Percentiles rank a stretch among this genome's conserved stretches.
These are phyloP conservation scores for Drosophila seguyi DNA, from an alignment of 1,140 invertebrate genomes.

Conservation along the genomic window DNA sequence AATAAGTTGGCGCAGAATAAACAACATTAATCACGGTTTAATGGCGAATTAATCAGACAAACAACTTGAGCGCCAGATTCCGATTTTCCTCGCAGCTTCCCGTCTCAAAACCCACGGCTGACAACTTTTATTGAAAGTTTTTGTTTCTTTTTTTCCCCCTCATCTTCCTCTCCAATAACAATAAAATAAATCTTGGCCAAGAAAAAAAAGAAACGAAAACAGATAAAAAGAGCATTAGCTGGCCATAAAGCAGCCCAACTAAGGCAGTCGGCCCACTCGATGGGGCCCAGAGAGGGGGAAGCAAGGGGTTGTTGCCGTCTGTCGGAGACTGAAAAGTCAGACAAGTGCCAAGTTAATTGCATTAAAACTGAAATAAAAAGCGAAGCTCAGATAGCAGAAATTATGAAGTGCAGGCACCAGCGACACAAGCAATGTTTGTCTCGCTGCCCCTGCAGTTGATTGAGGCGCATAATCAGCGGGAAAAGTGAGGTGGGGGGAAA, in stretches of 20 bases:
- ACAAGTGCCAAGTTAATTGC: conserved; percentile 82
- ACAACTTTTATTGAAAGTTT: conserved; percentile 80
- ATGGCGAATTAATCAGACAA: conserved; percentile 78
- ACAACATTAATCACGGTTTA: conserved; percentile 81
- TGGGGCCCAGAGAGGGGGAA: background rate
- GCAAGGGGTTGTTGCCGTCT: conserved; percentile 24
- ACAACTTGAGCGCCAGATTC: conserved; percentile 42
- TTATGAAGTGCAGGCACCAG: conserved; percentile 73
- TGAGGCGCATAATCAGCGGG: conserved; percentile 79
- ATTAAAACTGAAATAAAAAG: conserved; percentile 84
- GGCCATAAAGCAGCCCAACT: conserved; percentile 70
- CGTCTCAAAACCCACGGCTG: conserved; percentile 16
- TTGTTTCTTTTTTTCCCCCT: conserved; percentile 4
- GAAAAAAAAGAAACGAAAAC: conserved; percentile 40
- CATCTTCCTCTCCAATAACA: conserved; percentile 60
- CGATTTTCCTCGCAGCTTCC: background rate
- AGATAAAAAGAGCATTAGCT: conserved; percentile 81
- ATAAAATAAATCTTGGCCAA: conserved; percentile 82
- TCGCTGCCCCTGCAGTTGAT: conserved; percentile 64
- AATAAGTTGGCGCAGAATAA: conserved; percentile 79
- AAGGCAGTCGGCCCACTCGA: conserved; percentile 54
- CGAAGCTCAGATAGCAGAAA: conserved; percentile 81
- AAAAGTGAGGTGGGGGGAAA: background rate
- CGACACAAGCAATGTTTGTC: conserved; percentile 34
- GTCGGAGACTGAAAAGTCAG: conserved; percentile 66